Evolutionary conservation across 2,888 invertebrate genomes (phyloP).

Genomic region (Troides helena): DNA sequence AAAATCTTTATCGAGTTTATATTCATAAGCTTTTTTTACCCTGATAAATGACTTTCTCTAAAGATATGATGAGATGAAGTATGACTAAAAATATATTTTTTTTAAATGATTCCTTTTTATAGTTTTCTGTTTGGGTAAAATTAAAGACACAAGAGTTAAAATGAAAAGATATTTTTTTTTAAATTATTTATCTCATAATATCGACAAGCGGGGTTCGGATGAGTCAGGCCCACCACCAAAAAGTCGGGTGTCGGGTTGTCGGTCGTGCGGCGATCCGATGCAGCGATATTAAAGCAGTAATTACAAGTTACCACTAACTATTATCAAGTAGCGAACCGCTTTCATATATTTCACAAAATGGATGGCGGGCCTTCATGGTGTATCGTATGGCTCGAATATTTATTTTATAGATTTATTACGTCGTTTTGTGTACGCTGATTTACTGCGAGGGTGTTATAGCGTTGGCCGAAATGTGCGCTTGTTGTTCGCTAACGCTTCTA

Average conservation of each 20-base stretch:
- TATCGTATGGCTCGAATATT: constrained; percentile 67
- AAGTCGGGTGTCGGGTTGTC: constrained; percentile 53
- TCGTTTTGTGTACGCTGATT: constrained; percentile 40
- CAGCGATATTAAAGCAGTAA: constrained; percentile 66
- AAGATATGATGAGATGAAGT: too few relatives aligned
- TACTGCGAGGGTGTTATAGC: constrained; percentile 33
- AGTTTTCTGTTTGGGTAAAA: too few relatives aligned
- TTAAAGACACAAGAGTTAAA: too few relatives aligned
- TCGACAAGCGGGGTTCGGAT: constrained; percentile 33
- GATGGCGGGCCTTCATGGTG: constrained; percentile 61
- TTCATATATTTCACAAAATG: constrained; percentile 78
- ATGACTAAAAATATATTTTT: too few relatives aligned
- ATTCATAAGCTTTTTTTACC: too few relatives aligned
- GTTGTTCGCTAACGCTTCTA: not conserved
- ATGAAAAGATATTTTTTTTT: too few relatives aligned
- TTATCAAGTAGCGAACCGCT: constrained; percentile 75
- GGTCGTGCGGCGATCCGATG: constrained; percentile 57
- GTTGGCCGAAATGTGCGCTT: constrained; percentile 26
- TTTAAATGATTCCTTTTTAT: too few relatives aligned
- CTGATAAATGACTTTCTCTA: too few relatives aligned
- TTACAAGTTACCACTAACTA: constrained; percentile 73
- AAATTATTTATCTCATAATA: constrained; percentile 4
- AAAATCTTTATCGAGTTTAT: too few relatives aligned
- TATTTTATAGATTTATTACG: constrained; percentile 76
- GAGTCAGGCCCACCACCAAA: constrained; percentile 51